Percentiles rank a stretch among this genome's conserved stretches.
These are phyloP conservation scores for Grantiella picta DNA, from an alignment of 2,113 vertebrate genomes.

Conservation along the genomic window DNA sequence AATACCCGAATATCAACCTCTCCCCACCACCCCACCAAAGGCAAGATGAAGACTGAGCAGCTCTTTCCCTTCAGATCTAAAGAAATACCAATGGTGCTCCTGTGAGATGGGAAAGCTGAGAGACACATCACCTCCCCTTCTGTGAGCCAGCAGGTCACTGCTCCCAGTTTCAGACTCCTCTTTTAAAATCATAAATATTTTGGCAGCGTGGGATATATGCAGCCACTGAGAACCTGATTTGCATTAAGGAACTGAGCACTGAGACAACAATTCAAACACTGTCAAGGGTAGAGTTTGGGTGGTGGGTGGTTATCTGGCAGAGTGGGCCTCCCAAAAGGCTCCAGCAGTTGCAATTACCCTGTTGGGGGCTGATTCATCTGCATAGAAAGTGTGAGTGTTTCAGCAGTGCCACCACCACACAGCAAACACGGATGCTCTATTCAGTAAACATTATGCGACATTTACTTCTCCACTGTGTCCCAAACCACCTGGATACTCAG, in stretches of 20 bases:
- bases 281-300: neutral
- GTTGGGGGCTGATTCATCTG: neutral
- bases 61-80: neutral
- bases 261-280: neutral
- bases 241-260: neutral
- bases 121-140: neutral
- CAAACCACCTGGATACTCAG: neutral
- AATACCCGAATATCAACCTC: neutral
- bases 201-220: neutral
- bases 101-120: neutral
- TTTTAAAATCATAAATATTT: neutral
- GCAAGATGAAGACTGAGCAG: neutral
- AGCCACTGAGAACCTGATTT: neutral
- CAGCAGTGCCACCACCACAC: neutral
- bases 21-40: neutral
- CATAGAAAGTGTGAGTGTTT: neutral
- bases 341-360: neutral
- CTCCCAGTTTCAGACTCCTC: neutral
- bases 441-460: neutral
- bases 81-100: accelerated
- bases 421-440: neutral
- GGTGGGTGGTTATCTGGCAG: neutral
- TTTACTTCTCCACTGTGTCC: neutral
- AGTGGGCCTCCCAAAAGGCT: neutral
- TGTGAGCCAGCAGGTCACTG: neutral